These are phyloP conservation scores for Sphaeramia orbicularis DNA, from an alignment of 2,797 vertebrate genomes.

Conservation along the genomic window DNA sequence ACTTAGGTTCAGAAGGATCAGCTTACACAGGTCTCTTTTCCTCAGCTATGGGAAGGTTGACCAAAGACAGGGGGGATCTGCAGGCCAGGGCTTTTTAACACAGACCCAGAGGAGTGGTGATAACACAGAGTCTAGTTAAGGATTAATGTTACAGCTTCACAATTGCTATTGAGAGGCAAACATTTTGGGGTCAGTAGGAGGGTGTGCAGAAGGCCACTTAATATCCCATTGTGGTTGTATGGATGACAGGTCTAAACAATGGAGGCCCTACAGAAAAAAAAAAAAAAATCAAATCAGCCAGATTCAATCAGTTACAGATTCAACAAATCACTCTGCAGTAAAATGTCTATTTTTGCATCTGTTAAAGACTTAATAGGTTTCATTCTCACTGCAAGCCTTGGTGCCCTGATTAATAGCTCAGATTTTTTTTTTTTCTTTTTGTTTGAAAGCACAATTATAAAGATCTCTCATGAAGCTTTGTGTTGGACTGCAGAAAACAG, in stretches of 20 bases:
- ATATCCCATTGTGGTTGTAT: slow-evolving; percentile 2
- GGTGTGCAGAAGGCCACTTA: slow-evolving; percentile 5
- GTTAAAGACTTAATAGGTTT: no score
- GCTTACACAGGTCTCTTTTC: slow-evolving; percentile 57
- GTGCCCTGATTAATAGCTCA: no score
- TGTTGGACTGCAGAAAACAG: no score
- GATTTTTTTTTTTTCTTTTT: no score
- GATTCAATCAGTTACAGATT: neutral
- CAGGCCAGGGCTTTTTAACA: slow-evolving; percentile 40
- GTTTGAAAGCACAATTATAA: no score
- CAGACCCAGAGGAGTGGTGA: slow-evolving; percentile 49
- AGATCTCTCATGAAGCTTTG: no score
- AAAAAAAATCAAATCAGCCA: neutral
- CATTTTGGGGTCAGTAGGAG: slow-evolving; percentile 26
- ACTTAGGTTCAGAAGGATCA: slow-evolving; percentile 65
- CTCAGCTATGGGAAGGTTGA: slow-evolving; percentile 56
- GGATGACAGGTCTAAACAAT: neutral
- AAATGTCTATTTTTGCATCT: no score
- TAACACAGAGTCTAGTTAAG: slow-evolving; percentile 24
- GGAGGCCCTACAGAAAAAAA: neutral
- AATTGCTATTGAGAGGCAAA: slow-evolving; percentile 37
- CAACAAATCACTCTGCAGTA: no score
- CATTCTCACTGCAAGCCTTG: no score
- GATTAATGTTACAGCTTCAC: slow-evolving; percentile 57
- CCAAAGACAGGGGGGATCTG: slow-evolving; percentile 18